Evolutionary conservation across 2,113 vertebrate species (phyloP).

Genomic region (Sorex fumeus): DNA sequence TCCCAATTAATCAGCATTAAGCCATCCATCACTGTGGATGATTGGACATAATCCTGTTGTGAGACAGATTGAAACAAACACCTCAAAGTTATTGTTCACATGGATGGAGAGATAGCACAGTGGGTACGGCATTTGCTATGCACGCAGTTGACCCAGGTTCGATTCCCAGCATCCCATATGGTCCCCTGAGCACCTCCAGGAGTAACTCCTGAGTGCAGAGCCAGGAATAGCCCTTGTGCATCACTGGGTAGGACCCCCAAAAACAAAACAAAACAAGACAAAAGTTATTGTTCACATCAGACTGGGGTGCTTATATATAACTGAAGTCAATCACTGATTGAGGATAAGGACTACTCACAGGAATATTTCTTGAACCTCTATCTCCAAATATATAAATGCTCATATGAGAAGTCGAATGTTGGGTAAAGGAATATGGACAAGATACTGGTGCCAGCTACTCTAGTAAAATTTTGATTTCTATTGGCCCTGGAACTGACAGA

Average conservation of each 20-base stretch:
- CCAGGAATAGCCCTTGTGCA: no score
- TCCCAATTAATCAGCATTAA: background rate
- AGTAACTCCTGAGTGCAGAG: no score
- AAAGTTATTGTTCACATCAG: background rate
- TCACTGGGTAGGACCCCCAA: no score
- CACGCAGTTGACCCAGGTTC: no score
- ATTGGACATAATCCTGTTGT: background rate
- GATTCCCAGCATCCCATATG: no score
- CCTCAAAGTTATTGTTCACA: background rate
- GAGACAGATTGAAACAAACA: background rate
- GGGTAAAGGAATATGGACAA: background rate
- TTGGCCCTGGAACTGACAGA: background rate
- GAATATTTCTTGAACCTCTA: background rate
- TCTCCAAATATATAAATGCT: background rate
- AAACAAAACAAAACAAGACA: no score
- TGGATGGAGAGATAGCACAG: no score
- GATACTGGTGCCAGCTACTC: background rate
- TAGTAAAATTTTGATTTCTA: conserved; percentile 1
- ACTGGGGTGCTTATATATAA: background rate
- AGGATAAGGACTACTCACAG: background rate
- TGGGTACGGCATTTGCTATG: no score
- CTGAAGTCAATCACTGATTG: background rate
- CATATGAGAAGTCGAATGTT: background rate
- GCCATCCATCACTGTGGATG: background rate
- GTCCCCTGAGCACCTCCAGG: no score